phyloP scores from a whole-genome alignment of 1,140 invertebrate species.

The Lepidurus arcticus region DNA sequence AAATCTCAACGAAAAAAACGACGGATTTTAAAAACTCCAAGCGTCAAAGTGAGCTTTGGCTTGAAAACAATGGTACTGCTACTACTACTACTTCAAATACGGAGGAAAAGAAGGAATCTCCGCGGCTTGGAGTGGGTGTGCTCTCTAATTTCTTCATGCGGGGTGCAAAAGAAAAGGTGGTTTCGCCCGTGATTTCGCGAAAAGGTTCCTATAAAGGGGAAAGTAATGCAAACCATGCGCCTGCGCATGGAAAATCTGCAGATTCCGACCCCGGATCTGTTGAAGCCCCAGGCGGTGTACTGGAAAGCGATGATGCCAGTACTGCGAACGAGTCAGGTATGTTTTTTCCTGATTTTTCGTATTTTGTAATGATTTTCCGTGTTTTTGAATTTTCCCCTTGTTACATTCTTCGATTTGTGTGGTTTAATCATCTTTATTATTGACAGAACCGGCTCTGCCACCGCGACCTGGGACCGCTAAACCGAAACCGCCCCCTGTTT shows the following conservation, averaged over 20 bases:
- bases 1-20: neutral
- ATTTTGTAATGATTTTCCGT: no score
- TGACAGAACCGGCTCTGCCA: neutral
- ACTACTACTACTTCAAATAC: neutral
- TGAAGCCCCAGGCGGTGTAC: neutral
- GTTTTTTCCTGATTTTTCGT: neutral
- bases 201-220: neutral
- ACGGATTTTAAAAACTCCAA: neutral
- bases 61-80: neutral
- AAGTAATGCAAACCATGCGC: neutral
- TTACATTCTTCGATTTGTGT: neutral
- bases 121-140: neutral
- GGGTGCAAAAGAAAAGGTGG: neutral
- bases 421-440: neutral
- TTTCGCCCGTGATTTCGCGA: neutral
- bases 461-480: neutral
- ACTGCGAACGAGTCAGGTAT: neutral
- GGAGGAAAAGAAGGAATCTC: neutral
- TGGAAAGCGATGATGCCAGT: neutral
- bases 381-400: no score
- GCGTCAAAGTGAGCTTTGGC: neutral
- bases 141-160: slow-evolving; percentile 1
- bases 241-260: neutral
- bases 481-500: neutral
- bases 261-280: neutral